Evolutionary conservation across 2,888 invertebrate species (phyloP).

Genomic region (Rhingia campestris): DNA sequence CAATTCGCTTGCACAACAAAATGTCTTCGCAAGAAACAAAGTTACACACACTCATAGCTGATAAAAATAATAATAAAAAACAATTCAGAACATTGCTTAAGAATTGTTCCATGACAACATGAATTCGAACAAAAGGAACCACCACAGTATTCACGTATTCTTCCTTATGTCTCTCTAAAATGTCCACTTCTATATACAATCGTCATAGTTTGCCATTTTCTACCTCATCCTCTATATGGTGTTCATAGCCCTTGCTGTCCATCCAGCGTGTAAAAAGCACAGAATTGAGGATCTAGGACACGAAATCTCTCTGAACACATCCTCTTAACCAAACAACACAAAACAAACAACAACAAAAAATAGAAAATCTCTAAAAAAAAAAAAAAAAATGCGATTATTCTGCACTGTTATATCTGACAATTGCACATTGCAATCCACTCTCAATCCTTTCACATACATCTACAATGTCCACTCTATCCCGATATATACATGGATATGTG

Average conservation of each 20-base stretch:
- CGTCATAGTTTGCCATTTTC: constrained; percentile 24
- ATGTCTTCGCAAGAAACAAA: constrained; percentile 10
- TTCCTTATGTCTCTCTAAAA: constrained; percentile 34
- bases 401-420: constrained; percentile 62
- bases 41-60: neutral
- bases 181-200: constrained; percentile 42
- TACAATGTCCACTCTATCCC: constrained; percentile 24
- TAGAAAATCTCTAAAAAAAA: neutral
- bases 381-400: constrained; percentile 21
- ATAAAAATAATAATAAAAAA: constrained; percentile 44
- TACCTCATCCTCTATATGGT: constrained; percentile 3
- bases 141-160: constrained; percentile 17
- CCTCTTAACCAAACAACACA: constrained; percentile 11
- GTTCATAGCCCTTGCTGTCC: constrained; percentile 15
- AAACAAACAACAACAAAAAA: constrained; percentile 21
- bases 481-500: constrained; percentile 36
- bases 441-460: neutral
- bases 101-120: constrained; percentile 47
- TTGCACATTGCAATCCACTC: constrained; percentile 66
- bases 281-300: constrained; percentile 58
- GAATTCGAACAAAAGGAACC: constrained; percentile 48
- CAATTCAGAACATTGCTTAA: constrained; percentile 49
- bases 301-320: constrained; percentile 55
- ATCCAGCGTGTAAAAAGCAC: constrained; percentile 51
- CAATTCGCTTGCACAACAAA: constrained; percentile 10